These are phyloP conservation scores for Podarcis raffonei DNA, from an alignment of 2,113 vertebrate genomes.

Conservation along the genomic window DNA sequence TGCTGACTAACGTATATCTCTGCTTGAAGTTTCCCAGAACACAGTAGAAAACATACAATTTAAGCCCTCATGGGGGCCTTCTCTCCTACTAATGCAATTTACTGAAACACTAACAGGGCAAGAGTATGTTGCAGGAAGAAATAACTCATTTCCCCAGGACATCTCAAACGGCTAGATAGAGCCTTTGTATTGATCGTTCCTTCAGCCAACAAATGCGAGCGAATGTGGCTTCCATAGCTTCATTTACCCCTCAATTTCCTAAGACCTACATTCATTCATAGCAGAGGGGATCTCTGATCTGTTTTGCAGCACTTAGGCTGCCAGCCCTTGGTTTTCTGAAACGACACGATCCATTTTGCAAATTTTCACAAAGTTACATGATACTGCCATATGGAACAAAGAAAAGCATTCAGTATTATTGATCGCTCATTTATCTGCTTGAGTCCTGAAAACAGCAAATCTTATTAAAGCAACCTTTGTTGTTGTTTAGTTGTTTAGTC, in stretches of 20 bases:
- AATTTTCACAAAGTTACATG: neutral
- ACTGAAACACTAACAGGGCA: constrained; percentile 38
- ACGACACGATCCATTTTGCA: constrained; percentile 47
- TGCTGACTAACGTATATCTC: constrained; percentile 24
- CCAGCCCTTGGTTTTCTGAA: constrained; percentile 10
- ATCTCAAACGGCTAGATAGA: constrained; percentile 12
- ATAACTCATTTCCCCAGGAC: constrained; percentile 52
- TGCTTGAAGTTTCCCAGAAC: constrained; percentile 39
- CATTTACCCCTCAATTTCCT: neutral
- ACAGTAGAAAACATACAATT: constrained; percentile 58
- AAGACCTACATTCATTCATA: neutral
- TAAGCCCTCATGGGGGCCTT: constrained; percentile 14
- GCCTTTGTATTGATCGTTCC: neutral
- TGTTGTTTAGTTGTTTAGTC: neutral
- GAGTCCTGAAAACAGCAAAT: neutral
- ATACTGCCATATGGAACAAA: neutral
- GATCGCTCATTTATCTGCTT: accelerated
- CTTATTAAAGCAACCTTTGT: neutral
- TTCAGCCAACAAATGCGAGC: constrained; percentile 4
- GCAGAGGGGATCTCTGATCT: constrained; percentile 23
- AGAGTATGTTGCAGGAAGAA: neutral
- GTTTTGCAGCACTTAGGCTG: neutral
- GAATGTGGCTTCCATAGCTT: constrained; percentile 11
- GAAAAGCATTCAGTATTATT: neutral
- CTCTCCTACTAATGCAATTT: constrained; percentile 26